Evolutionary conservation across 2,888 invertebrate species (phyloP), one percentile per base, ranked within the genome.

Genomic region (Diarsia dahlii): DNA sequence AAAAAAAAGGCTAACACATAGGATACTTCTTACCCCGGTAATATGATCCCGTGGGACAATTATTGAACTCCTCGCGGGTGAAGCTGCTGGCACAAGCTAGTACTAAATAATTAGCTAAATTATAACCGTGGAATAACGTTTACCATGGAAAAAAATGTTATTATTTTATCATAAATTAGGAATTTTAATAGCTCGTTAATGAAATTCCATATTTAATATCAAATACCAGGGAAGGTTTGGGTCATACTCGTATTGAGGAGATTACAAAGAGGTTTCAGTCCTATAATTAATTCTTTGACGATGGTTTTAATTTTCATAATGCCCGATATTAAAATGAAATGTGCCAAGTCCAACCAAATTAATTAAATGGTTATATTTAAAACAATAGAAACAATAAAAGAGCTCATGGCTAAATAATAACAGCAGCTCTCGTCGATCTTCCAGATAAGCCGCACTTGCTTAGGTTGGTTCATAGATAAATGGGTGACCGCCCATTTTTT

Each of bases 251-350:
- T n/a, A 56, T 67, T 63, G 60, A 65, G 8, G 50, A 74, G 15
- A 74, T 62, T 56, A 67, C n/a, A 54, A 81, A 62, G 80, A 81
- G 54, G 65, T 74, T 73, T 80, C 13, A 20, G 50, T 48, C 20
- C 5, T n/a, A 45, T 67, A 74, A 63, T 63, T 0, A 74, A 81
- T 50, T 81, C 54, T 63, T 78, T 74, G 62, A 56, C 9, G n/a
- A 15, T 78, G 52, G 48, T 65, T 81, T 71, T 48, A 78, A 81
- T 81, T 77, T 77, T 71, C n/a, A 15, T 54, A n/a, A 79, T 45
- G 48, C 45, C 13, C 34, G 13, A 34, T 52, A 60, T 63, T 74
- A 10, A 58, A 52, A 62, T 74, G 71, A 20, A 78, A 48, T 46
- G 10, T 34, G 20, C 8, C 28, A 34, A 20, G 45, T 76, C 10